These are phyloP conservation scores for Potorous gilbertii DNA, from an alignment of 2,797 vertebrate species.

Conservation along the genomic window DNA sequence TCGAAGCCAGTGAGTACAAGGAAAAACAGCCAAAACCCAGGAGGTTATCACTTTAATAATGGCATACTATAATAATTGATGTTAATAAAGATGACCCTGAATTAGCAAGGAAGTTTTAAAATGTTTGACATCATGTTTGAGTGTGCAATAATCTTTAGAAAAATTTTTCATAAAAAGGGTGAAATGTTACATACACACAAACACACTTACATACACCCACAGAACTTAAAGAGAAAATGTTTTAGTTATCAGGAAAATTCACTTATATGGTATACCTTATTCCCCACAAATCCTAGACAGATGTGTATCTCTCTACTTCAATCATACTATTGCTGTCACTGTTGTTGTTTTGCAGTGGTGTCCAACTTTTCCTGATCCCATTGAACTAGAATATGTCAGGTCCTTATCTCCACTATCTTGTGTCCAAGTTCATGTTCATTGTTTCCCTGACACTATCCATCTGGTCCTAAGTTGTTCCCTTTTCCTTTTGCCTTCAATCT, in stretches of 20 bases:
- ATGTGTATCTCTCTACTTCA: not conserved
- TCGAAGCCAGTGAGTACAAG: not conserved
- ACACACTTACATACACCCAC: not conserved
- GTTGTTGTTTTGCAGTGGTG: not conserved
- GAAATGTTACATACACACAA: not conserved
- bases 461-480: not conserved
- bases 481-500: not conserved
- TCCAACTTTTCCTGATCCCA: not conserved
- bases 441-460: not conserved
- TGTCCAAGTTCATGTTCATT: not conserved
- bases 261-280: not conserved
- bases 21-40: not conserved
- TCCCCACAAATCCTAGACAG: not conserved
- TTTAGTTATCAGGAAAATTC: not conserved
- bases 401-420: not conserved
- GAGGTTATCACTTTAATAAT: not conserved
- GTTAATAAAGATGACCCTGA: not conserved
- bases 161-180: not conserved
- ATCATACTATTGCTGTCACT: not conserved
- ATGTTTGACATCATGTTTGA: not conserved
- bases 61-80: not conserved
- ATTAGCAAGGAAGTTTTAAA: not conserved
- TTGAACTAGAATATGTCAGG: rapidly evolving
- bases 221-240: not conserved
- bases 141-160: not conserved